Conservation (phyloP, 2,888 invertebrate genomes). For the Pyrrhosoma nymphula region DNA sequence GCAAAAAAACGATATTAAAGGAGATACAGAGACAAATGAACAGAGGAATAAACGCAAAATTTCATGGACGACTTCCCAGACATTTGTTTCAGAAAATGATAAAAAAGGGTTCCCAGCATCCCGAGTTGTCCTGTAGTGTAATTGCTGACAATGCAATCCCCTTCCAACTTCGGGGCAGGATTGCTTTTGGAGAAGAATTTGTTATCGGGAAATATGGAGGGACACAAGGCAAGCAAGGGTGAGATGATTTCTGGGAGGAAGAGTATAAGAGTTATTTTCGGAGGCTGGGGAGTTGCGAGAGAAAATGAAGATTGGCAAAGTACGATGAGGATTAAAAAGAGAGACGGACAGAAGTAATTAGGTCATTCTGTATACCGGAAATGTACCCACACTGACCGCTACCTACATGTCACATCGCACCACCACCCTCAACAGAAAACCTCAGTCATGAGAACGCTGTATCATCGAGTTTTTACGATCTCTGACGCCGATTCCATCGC, state of each 20-base stretch:
- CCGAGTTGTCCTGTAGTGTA: slow-evolving; percentile 41
- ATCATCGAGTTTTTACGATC: too few species aligned
- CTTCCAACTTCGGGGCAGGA: background rate
- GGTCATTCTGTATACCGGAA: too few species aligned
- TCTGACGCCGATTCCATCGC: too few species aligned
- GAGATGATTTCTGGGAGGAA: background rate
- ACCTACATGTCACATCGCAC: too few species aligned
- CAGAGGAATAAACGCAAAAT: slow-evolving; percentile 43
- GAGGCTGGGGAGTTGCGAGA: too few species aligned
- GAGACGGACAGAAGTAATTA: too few species aligned
- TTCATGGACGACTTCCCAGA: slow-evolving; percentile 53
- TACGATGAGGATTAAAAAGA: too few species aligned
- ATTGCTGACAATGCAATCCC: slow-evolving; percentile 49
- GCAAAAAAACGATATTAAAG: background rate
- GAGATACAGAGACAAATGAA: background rate
- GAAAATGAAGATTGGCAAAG: too few species aligned
- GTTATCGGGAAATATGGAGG: slow-evolving; percentile 16
- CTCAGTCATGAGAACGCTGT: too few species aligned
- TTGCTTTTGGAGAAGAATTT: background rate
- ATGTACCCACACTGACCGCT: too few species aligned
- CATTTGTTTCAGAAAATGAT: slow-evolving; percentile 20
- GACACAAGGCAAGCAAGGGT: background rate
- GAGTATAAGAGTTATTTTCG: too few species aligned
- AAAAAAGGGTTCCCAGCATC: background rate
- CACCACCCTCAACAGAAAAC: too few species aligned